These are phyloP conservation scores for Hexactinellida sp. DNA, from an alignment of 37 sponge, comb jelly and placozoan species.

Conservation along the genomic window DNA sequence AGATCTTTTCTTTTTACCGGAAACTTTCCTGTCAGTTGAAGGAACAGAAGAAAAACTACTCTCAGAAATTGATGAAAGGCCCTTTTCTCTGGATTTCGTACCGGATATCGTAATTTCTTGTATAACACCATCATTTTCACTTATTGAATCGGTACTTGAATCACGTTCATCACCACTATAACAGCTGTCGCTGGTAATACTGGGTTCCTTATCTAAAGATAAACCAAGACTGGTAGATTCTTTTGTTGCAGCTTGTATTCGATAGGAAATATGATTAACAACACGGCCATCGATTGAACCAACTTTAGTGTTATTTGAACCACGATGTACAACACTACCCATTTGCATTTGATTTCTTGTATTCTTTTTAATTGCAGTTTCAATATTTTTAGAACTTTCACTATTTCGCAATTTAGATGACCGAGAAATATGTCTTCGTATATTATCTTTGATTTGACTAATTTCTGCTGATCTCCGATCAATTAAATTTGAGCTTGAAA, in stretches of 20 bases:
- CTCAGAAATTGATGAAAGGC: background rate
- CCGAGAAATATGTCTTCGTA: background rate
- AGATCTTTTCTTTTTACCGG: background rate
- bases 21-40: background rate
- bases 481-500: background rate
- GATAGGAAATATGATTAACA: background rate
- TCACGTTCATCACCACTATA: background rate
- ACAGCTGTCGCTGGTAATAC: background rate
- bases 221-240: background rate
- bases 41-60: slow-evolving; percentile 2
- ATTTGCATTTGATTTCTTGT: background rate
- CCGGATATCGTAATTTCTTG: background rate
- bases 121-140: background rate
- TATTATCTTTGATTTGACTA: background rate
- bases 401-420: background rate
- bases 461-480: background rate
- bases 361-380: background rate
- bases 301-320: background rate
- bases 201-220: background rate
- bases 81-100: background rate
- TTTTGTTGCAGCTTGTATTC: background rate
- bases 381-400: background rate
- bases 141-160: background rate
- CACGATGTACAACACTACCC: background rate
- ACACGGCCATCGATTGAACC: background rate